Percentiles rank a stretch among this genome's conserved stretches.
Evolutionary conservation across 2,888 invertebrate genomes (phyloP).

Genomic region (Acholoe squamosa): DNA sequence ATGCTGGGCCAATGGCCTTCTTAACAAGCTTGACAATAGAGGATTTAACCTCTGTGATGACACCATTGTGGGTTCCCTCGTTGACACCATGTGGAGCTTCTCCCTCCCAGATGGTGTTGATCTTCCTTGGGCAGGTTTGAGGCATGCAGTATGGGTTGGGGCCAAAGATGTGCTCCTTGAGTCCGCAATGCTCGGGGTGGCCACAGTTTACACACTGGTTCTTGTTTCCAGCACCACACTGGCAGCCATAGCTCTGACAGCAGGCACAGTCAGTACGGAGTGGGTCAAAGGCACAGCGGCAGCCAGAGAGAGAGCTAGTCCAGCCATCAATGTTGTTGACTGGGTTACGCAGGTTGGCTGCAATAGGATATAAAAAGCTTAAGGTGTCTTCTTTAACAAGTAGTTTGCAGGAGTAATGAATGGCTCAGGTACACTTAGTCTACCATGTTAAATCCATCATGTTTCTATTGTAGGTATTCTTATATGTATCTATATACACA

Average conservation of each 20-base stretch:
- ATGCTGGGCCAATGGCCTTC: background rate
- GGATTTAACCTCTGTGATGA: background rate
- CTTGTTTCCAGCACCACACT: slow-evolving; percentile 67
- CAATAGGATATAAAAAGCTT: background rate
- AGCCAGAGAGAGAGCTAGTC: slow-evolving; percentile 68
- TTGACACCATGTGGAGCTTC: slow-evolving; percentile 1
- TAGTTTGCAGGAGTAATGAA: too few species aligned
- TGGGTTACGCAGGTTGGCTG: slow-evolving; percentile 52
- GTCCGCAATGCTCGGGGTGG: slow-evolving; percentile 62
- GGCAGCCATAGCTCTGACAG: slow-evolving; percentile 71
- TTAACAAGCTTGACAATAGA: background rate
- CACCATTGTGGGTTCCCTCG: background rate
- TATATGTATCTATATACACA: too few species aligned
- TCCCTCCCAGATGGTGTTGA: slow-evolving; percentile 53
- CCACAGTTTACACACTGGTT: slow-evolving; percentile 64
- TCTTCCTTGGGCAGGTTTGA: slow-evolving; percentile 13
- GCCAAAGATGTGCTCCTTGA: slow-evolving; percentile 63
- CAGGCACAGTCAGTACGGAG: slow-evolving; percentile 70
- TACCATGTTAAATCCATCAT: too few species aligned
- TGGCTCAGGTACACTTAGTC: too few species aligned
- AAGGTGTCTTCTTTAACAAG: background rate
- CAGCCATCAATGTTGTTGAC: slow-evolving; percentile 63
- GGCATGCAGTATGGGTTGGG: slow-evolving; percentile 61
- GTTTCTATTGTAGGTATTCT: too few species aligned
- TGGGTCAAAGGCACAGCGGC: slow-evolving; percentile 68